Conservation (phyloP, 2,888 invertebrate genomes). For the Eledone cirrhosa region DNA sequence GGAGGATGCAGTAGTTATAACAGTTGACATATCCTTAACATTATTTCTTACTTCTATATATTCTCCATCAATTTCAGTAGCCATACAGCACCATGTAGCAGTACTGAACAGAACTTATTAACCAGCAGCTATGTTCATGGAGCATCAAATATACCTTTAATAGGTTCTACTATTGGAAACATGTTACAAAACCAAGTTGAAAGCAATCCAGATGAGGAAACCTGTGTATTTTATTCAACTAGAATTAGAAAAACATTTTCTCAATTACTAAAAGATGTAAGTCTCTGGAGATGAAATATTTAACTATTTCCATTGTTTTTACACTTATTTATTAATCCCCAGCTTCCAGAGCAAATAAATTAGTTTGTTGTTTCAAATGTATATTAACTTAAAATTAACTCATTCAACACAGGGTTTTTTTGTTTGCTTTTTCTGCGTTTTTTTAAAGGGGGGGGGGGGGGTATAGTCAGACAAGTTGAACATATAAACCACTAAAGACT, state of each 20-base stretch:
- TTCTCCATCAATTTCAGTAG: too few relatives aligned
- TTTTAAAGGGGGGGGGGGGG: too few relatives aligned
- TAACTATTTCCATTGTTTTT: background rate
- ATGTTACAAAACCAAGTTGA: conserved; percentile 54
- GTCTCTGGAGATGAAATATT: background rate
- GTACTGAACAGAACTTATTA: background rate
- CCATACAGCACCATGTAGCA: background rate
- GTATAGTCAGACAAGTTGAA: too few relatives aligned
- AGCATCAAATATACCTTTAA: conserved; percentile 45
- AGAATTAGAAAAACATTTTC: conserved; percentile 53
- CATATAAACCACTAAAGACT: too few relatives aligned
- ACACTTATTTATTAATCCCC: background rate
- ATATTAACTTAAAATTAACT: too few relatives aligned
- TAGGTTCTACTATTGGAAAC: conserved; percentile 61
- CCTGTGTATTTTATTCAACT: conserved; percentile 53
- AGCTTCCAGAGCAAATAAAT: background rate
- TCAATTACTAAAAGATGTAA: conserved; percentile 58
- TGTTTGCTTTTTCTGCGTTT: too few relatives aligned
- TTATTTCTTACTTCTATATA: too few relatives aligned
- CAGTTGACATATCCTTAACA: too few relatives aligned
- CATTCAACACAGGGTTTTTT: too few relatives aligned
- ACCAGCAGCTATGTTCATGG: conserved; percentile 59
- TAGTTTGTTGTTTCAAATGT: too few relatives aligned
- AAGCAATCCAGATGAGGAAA: conserved; percentile 56
- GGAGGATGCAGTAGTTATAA: too few relatives aligned